Evolutionary conservation across 2,888 invertebrate species (phyloP).

Genomic region (Lomographa bimaculata): DNA sequence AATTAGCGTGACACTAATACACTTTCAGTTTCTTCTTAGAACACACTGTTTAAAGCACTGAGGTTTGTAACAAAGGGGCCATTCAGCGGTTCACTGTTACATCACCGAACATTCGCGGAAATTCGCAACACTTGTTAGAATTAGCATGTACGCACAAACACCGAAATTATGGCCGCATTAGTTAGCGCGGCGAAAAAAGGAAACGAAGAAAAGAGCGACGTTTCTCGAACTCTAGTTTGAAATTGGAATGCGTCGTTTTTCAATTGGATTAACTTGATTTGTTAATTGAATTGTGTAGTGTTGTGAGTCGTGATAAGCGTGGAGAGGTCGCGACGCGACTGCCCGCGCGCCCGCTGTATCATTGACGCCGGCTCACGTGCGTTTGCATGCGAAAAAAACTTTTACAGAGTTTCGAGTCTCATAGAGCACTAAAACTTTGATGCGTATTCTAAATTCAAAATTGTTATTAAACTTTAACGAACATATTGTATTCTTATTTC

Average conservation of each 20-base stretch:
- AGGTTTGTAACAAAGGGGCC: conserved; percentile 56
- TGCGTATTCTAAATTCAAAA: too few species aligned
- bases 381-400: conserved; percentile 72
- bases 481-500: too few species aligned
- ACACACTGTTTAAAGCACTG: conserved; percentile 53
- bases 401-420: conserved; percentile 62
- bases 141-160: conserved; percentile 48
- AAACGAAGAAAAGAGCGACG: not conserved
- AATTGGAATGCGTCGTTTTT: conserved; percentile 36
- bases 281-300: conserved; percentile 55
- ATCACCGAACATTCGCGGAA: conserved; percentile 65
- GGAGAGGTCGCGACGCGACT: conserved; percentile 73
- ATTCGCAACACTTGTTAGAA: conserved; percentile 51
- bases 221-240: conserved; percentile 18
- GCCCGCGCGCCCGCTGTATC: conserved; percentile 64
- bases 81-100: conserved; percentile 61
- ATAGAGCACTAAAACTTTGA: conserved; percentile 43
- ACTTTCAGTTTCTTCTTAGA: conserved; percentile 61
- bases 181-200: conserved; percentile 9
- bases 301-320: conserved; percentile 67
- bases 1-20: conserved; percentile 58
- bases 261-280: conserved; percentile 57
- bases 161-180: conserved; percentile 31
- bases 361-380: conserved; percentile 73
- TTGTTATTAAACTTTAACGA: too few species aligned